Percentiles rank a stretch among this genome's conserved stretches.
phyloP scores from a whole-genome alignment of 2,888 invertebrate genomes.

The Macrosiphum euphorbiae region DNA sequence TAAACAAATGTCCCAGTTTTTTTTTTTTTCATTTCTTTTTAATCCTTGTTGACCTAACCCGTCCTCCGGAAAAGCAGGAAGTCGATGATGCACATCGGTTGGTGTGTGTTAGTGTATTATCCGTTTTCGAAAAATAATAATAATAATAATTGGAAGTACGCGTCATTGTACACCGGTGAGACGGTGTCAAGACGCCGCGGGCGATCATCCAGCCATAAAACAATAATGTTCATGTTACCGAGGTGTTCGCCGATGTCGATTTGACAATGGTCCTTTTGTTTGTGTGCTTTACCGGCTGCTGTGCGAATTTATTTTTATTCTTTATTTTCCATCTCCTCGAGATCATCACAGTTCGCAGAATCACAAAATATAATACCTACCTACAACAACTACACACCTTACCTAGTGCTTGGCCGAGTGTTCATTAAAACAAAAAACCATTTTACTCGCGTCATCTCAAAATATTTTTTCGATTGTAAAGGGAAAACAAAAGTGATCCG shows the following conservation, averaged over 20 bases:
- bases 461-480: constrained; percentile 17
- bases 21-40: not conserved
- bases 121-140: constrained; percentile 15
- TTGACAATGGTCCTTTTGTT: constrained; percentile 51
- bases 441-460: constrained; percentile 26
- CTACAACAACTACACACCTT: not conserved
- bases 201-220: constrained; percentile 50
- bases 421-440: constrained; percentile 36
- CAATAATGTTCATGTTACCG: constrained; percentile 29
- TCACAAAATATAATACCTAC: constrained; percentile 5
- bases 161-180: constrained; percentile 41
- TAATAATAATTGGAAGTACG: constrained; percentile 55
- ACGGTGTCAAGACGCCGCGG: constrained; percentile 52
- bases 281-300: constrained; percentile 41
- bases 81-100: constrained; percentile 49
- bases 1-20: constrained; percentile 13
- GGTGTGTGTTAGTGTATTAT: not conserved
- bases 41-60: constrained; percentile 9
- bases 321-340: not conserved
- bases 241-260: constrained; percentile 38
- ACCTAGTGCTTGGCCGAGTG: not conserved
- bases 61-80: constrained; percentile 37
- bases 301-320: constrained; percentile 22
- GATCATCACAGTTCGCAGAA: not conserved
- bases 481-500: not conserved